A percentile compares a stretch with the other conserved stretches of the same genome.
phyloP scores from a whole-genome alignment of 2,113 vertebrate genomes.

The Gymnocephalus cernua region DNA sequence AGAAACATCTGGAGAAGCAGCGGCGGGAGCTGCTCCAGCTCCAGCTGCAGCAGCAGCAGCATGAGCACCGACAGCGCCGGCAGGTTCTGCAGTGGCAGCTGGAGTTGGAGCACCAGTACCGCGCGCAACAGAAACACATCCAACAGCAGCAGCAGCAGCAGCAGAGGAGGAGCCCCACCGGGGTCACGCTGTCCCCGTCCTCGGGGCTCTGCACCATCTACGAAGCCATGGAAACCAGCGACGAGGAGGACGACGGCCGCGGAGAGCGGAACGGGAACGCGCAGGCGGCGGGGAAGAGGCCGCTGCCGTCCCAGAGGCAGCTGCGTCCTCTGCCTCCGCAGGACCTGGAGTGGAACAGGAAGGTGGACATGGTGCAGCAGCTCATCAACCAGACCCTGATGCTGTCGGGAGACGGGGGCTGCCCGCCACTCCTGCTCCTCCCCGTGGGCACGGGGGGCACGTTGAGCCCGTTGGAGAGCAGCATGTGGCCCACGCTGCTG shows the following conservation, averaged over 20 bases:
- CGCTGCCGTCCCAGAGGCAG: conserved; percentile 25
- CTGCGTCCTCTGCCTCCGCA: conserved; percentile 73
- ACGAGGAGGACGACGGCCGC: conserved; percentile 78
- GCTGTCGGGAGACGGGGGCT: conserved; percentile 80
- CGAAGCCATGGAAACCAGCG: conserved; percentile 85
- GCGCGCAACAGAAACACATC: conserved; percentile 75
- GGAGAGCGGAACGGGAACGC: conserved; percentile 45
- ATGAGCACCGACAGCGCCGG: conserved; percentile 73
- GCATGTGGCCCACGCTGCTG: conserved; percentile 89
- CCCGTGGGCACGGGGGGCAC: conserved; percentile 82
- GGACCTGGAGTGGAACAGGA: conserved; percentile 83
- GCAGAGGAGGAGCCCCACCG: conserved; percentile 70
- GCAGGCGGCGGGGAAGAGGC: conserved; percentile 6
- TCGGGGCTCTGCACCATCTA: conserved; percentile 86
- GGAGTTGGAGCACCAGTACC: conserved; percentile 77
- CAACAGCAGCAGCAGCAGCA: conserved; percentile 78
- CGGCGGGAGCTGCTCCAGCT: conserved; percentile 75
- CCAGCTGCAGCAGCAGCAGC: conserved; percentile 79
- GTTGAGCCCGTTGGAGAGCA: conserved; percentile 87
- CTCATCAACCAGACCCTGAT: conserved; percentile 90
- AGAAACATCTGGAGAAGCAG: conserved; percentile 80
- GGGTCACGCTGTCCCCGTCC: conserved; percentile 75
- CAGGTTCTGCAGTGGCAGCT: conserved; percentile 77
- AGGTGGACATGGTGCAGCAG: conserved; percentile 90
- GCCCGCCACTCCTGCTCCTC: conserved; percentile 78